Evolutionary conservation across 2,888 invertebrate species (phyloP), one percentile per base, ranked within the genome.

Genomic region (Ophion ellenae): DNA sequence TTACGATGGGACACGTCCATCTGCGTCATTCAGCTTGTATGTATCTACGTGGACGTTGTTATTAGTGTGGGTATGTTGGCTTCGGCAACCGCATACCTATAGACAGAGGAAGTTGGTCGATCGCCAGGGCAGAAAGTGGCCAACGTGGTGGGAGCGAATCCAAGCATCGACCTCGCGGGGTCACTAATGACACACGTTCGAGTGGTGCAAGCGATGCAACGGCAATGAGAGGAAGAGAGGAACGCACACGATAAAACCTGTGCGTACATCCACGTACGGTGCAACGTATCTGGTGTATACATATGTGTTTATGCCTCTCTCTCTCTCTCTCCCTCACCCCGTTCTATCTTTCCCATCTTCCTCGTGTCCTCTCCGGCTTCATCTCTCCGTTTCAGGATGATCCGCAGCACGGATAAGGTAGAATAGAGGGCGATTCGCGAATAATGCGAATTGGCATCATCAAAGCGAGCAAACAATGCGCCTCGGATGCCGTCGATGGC

Each of bases 401-500:
- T 80, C 83, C 86, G 71, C 86, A 89, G 89, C 88, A 88, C 87
- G 85, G 86, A 89, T 89, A 91, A 89, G 89, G 90, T 70, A 73
- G 70, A 47, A 73, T 80, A 73, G 80, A 80, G 80, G 73, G 79
- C 85, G 83, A 71, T 81, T 86, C 82, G 85, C 90, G 91, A 91
- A 92, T 89, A 66, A 91, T 92, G 92, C 91, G 94, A 93, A 94
- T 93, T 94, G 93, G 93, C 93, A 93, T 94, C 94, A 93, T 94
- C 93, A 94, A 94, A 93, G 93, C 92, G 92, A 93, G 92, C 93
- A 93, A 94, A 94, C 93, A 93, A 93, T 93, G 91, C 89, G 88
- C 74, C 67, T 86, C 90, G 92, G 90, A 92, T 92, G 92, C 92
- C 92, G 91, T 90, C 92, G 93, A 92, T 91, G 91, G 90, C 91